Evolutionary conservation across 2,888 invertebrate genomes (phyloP).

Genomic region (Amorpha juglandis): DNA sequence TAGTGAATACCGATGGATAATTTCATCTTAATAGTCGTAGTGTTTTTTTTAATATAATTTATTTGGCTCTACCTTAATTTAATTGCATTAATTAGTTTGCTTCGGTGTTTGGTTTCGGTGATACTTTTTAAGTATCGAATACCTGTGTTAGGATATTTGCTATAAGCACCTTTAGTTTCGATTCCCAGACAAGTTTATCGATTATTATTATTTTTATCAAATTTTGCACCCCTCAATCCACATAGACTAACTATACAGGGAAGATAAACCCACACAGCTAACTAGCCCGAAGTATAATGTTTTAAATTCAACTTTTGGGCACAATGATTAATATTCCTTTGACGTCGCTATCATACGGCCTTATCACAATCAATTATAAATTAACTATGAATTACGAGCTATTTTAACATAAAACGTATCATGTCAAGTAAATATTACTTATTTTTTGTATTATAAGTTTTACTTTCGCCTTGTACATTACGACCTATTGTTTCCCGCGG

Average conservation of each 20-base stretch:
- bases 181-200: too few relatives aligned
- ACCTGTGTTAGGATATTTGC: too few relatives aligned
- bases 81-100: too few relatives aligned
- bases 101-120: too few relatives aligned
- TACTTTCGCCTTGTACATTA: not conserved
- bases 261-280: conserved; percentile 18
- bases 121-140: too few relatives aligned
- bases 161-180: too few relatives aligned
- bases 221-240: not conserved
- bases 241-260: not conserved
- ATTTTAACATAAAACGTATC: not conserved
- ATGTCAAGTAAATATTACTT: not conserved
- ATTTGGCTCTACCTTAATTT: too few relatives aligned
- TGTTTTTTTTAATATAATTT: too few relatives aligned
- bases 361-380: conserved; percentile 21
- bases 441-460: not conserved
- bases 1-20: too few relatives aligned
- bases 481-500: conserved; percentile 2
- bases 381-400: too few relatives aligned
- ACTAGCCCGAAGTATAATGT: conserved; percentile 21
- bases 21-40: too few relatives aligned
- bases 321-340: conserved; percentile 20
- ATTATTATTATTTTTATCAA: not conserved
- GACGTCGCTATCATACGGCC: conserved; percentile 17
- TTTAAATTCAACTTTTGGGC: conserved; percentile 18